Evolutionary conservation across 64 coral and sea anemone species (phyloP).

Genomic region (Montipora capricornis): DNA sequence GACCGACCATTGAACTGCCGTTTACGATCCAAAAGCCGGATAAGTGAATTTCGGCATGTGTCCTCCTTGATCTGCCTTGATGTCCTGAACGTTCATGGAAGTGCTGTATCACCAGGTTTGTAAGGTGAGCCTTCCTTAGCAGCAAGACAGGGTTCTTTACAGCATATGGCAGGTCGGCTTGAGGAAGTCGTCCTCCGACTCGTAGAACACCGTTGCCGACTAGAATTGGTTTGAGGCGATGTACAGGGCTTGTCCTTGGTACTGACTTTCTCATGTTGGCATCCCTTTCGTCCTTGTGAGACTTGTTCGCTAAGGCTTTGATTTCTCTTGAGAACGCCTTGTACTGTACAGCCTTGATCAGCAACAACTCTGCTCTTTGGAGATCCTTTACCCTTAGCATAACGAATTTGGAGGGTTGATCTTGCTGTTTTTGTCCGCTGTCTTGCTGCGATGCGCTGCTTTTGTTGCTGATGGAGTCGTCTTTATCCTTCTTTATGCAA

Average conservation of each 20-base stretch:
- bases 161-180: background rate
- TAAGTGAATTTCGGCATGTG: no score
- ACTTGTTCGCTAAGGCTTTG: background rate
- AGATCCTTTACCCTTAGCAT: conserved; percentile 7
- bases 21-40: conserved; percentile 13
- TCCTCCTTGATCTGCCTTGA: no score
- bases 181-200: background rate
- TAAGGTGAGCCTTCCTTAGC: conserved; percentile 4
- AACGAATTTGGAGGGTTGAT: background rate
- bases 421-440: background rate
- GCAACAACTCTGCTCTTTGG: background rate
- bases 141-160: background rate
- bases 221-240: conserved; percentile 17
- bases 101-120: background rate
- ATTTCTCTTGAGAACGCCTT: background rate
- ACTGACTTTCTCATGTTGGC: background rate
- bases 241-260: background rate
- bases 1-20: background rate
- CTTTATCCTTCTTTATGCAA: background rate
- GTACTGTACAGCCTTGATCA: conserved; percentile 14
- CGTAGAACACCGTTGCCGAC: background rate
- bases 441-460: background rate
- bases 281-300: background rate
- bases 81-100: no score
- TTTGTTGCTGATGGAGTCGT: background rate